A percentile compares a stretch with the other conserved stretches of the same genome.
Evolutionary conservation across 2,113 vertebrate species (phyloP).

Genomic region (Alaudala cheleensis): DNA sequence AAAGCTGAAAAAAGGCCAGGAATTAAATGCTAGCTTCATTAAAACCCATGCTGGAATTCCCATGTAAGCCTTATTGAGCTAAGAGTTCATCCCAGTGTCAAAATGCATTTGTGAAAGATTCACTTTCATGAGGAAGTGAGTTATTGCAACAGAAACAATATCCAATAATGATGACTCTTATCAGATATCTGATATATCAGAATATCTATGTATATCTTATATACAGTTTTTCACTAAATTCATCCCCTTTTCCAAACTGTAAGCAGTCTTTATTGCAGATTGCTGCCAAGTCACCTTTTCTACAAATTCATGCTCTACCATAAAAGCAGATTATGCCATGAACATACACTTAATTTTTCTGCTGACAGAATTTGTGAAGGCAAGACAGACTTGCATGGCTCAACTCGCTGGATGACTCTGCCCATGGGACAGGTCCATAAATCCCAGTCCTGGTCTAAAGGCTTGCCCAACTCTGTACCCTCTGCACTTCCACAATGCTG

Average conservation of each 20-base stretch:
- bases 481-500: fast-evolving
- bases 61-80: neutral
- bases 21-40: neutral
- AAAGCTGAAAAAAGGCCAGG: neutral
- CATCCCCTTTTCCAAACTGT: neutral
- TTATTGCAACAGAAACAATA: neutral
- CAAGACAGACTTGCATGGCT: neutral
- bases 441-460: neutral
- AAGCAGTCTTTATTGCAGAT: neutral
- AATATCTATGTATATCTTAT: neutral
- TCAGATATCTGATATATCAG: neutral
- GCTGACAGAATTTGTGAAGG: neutral
- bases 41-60: neutral
- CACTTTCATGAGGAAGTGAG: neutral
- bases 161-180: neutral
- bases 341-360: neutral
- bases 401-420: fast-evolving
- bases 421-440: fast-evolving
- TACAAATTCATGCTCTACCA: neutral
- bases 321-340: neutral
- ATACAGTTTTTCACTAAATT: neutral
- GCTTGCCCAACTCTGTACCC: neutral
- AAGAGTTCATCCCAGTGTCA: neutral
- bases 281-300: neutral
- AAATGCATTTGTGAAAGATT: neutral